Conservation (phyloP, 2,113 vertebrate genomes). For the Anguilla rostrata region DNA sequence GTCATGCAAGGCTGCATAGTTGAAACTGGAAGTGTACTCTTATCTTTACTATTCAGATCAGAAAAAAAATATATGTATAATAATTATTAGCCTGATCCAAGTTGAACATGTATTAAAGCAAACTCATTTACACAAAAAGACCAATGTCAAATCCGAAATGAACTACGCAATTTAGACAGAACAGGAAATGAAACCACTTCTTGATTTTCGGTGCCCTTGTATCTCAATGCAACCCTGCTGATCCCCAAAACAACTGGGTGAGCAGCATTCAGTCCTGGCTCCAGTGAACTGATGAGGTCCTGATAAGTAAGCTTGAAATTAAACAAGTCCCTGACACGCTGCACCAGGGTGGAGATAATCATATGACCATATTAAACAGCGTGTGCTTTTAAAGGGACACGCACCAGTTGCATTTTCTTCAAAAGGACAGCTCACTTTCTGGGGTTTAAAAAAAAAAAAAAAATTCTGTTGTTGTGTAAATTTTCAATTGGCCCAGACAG, state of each 20-base stretch:
- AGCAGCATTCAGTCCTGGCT: constrained; percentile 51
- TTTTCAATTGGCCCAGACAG: too few species aligned
- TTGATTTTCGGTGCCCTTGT: constrained; percentile 37
- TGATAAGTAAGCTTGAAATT: constrained; percentile 44
- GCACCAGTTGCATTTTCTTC: neutral
- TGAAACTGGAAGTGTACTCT: constrained; percentile 62
- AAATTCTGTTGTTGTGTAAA: too few species aligned
- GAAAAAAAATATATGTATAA: constrained; percentile 42
- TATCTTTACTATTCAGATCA: constrained; percentile 46
- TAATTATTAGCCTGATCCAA: constrained; percentile 33
- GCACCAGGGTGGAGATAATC: neutral
- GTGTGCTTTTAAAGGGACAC: neutral
- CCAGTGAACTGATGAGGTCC: constrained; percentile 37
- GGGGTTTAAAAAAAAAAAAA: too few species aligned
- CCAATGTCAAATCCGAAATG: constrained; percentile 5
- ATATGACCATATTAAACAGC: neutral
- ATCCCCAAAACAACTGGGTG: constrained; percentile 47
- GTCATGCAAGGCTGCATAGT: constrained; percentile 38
- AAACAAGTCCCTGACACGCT: constrained; percentile 17
- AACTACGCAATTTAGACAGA: neutral
- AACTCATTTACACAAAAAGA: constrained; percentile 12
- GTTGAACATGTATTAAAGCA: constrained; percentile 1
- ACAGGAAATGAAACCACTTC: constrained; percentile 35
- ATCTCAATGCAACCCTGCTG: constrained; percentile 33
- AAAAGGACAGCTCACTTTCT: too few species aligned